phyloP scores from a whole-genome alignment of 2,888 invertebrate genomes.

The Trachelus tabidus region DNA sequence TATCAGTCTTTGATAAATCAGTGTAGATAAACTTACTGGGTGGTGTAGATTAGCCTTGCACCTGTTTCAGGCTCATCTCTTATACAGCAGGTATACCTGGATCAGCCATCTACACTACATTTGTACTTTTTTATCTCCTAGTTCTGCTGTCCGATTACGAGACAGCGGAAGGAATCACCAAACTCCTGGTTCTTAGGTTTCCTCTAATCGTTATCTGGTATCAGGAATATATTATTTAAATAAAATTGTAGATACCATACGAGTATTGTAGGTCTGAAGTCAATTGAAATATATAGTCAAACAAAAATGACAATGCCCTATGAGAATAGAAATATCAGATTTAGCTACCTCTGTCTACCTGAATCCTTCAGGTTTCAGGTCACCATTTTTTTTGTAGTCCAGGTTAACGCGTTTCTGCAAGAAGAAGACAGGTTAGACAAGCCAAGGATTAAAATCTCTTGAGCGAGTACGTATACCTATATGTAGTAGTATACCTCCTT shows the following conservation, averaged over 20 bases:
- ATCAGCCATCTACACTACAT: not conserved
- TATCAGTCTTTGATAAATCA: conserved; percentile 30
- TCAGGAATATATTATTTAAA: not conserved
- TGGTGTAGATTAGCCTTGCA: not conserved
- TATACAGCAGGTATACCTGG: not conserved
- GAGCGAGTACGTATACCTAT: not conserved
- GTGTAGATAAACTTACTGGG: conserved; percentile 25
- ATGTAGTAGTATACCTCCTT: not conserved
- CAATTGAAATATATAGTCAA: not conserved
- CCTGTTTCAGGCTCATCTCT: not conserved
- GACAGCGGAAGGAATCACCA: not conserved
- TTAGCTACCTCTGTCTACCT: not conserved
- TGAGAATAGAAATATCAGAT: not conserved
- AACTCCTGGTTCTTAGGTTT: not conserved
- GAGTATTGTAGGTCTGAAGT: no score
- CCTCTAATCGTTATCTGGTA: not conserved
- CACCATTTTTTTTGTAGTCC: not conserved
- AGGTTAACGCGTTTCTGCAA: not conserved
- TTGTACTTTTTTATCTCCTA: not conserved
- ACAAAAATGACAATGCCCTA: not conserved
- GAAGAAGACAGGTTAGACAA: not conserved
- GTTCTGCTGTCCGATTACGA: not conserved
- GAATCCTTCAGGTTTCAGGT: not conserved
- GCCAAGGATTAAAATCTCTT: not conserved
- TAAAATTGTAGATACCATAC: no score